Evolutionary conservation across 2,797 vertebrate genomes (phyloP), one percentile per base, ranked within the genome.

Genomic region (Hemitrygon akajei): DNA sequence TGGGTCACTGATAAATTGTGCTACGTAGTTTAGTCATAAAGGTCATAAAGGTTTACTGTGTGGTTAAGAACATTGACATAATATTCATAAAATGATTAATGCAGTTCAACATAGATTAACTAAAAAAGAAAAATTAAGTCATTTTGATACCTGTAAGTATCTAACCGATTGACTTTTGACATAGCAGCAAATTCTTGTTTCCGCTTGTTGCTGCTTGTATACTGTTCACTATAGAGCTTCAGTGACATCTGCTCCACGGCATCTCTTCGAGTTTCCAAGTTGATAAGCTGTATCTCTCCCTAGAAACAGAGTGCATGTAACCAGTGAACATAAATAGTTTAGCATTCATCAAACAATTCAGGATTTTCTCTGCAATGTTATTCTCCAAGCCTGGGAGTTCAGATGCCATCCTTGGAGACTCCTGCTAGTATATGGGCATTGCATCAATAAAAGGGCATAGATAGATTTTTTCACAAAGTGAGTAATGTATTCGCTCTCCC

Each of bases 201-300:
- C 96, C 97, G 96, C 95, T 96, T 97, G 96, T 97, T 95, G 91
- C 97, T 94, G 0, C 95, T 95, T 87, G 96, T 96, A 95, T 98
- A 98, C 94, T 97, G 97, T 94, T 98, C 97, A 92, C 96, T 97
- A 95, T 97, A 97, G 94, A 99, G 97, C 95, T 97, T 98, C 95
- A 98, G 95, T 91, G 97, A 97, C 98, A 99, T 98, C 97, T 98
- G 97, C 96, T 98, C 98, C 95, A 99, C 96, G 93, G 97, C 97
- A 69, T 97, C 98, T 96, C 97, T 97, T 96, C 98, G 98, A 94
- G 97, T 97, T 95, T 98, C 98, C 95, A 96, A 95, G 95, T 97
- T 97, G 95, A 97, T 96, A 94, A 96, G 96, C 94, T 96, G 96
- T 96, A 96, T 96, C 95, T 98, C 97, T 71, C 95, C 96, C 98